Evolutionary conservation across 1,140 invertebrate species (phyloP).

Genomic region (Aphaenogaster floridana): DNA sequence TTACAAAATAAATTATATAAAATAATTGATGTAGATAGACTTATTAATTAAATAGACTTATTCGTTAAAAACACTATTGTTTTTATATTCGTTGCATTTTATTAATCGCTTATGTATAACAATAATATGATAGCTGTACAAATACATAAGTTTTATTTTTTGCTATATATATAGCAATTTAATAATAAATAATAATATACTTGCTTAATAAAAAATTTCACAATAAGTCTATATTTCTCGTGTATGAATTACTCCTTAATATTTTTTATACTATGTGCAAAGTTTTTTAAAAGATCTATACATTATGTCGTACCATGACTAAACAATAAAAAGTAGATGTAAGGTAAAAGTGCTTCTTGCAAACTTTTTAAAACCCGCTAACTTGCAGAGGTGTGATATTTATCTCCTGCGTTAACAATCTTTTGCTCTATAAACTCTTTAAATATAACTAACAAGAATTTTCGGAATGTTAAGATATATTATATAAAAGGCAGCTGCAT

Average conservation of each 20-base stretch:
- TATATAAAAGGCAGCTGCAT: constrained; percentile 30
- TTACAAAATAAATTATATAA: constrained; percentile 31
- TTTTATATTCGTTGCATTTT: constrained; percentile 44
- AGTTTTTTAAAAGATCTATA: constrained; percentile 35
- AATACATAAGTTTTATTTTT: constrained; percentile 41
- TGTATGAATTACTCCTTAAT: constrained; percentile 31
- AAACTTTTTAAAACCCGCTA: constrained; percentile 20
- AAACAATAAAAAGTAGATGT: constrained; percentile 9
- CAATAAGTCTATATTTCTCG: constrained; percentile 51
- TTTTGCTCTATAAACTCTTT: constrained; percentile 41
- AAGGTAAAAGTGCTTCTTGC: constrained; percentile 31
- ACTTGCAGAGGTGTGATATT: constrained; percentile 19
- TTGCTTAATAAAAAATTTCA: constrained; percentile 34
- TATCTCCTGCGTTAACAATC: constrained; percentile 17
- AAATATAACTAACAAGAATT: constrained; percentile 41
- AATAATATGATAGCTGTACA: constrained; percentile 51
- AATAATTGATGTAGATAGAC: neutral
- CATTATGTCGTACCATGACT: constrained; percentile 17
- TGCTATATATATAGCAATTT: constrained; percentile 12
- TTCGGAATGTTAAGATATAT: constrained; percentile 58
- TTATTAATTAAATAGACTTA: constrained; percentile 14
- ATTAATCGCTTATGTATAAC: constrained; percentile 51
- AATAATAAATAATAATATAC: constrained; percentile 59
- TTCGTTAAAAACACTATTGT: constrained; percentile 11
- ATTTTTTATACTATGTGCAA: constrained; percentile 26